These are phyloP conservation scores for Odocoileus virginianus DNA, from an alignment of 2,113 vertebrate genomes.

Conservation along the genomic window DNA sequence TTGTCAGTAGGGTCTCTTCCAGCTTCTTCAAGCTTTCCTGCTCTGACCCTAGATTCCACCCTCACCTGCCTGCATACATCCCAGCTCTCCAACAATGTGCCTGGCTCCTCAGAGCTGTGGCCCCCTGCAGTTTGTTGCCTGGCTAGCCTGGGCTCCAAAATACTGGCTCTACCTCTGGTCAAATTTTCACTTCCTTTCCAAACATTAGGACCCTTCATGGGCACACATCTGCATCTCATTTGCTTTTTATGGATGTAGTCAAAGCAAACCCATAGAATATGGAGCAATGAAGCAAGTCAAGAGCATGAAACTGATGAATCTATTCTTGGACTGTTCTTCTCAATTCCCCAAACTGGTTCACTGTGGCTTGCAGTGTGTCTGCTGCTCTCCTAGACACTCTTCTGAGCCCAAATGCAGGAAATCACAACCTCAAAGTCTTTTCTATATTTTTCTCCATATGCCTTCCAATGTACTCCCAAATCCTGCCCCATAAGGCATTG, in stretches of 20 bases:
- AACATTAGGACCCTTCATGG: neutral
- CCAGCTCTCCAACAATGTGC: accelerated
- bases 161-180: neutral
- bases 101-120: no score
- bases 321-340: neutral
- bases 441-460: neutral
- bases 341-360: neutral
- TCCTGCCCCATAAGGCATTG: neutral
- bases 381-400: neutral
- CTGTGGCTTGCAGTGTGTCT: neutral
- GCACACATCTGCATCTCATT: neutral
- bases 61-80: neutral
- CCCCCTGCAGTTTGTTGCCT: neutral
- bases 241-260: neutral
- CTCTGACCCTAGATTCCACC: neutral
- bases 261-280: neutral
- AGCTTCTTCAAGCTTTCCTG: neutral
- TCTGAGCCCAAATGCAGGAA: neutral
- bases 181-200: neutral
- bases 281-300: neutral
- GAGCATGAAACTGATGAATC: neutral
- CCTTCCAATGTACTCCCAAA: neutral
- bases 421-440: neutral
- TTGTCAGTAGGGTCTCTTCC: neutral
- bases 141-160: neutral